Base-by-base conservation (phyloP, 1,140 invertebrate genomes). In the Paramacrobiotus metropolitanus region DNA sequence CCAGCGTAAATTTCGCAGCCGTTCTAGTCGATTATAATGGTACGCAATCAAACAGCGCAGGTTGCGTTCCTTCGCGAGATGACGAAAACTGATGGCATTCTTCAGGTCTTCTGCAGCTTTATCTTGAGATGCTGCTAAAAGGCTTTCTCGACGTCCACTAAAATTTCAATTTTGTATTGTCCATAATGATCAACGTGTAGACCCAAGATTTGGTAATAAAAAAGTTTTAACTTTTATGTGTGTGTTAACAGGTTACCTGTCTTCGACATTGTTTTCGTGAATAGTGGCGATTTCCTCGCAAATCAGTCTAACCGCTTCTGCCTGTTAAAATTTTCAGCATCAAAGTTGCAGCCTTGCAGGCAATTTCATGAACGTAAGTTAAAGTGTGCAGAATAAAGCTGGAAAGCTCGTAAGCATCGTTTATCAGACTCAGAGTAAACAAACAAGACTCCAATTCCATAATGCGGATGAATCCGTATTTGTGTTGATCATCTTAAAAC, bases 41-140 rank as follows among this genome's bases (percentile, higher is more conserved):
- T 95, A 94, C 0, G 88, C 82, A 15, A 94, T 69, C 1, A 94
- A 72, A 70, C 89, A 94, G 55, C 91, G 77, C 70, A 90, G 86
- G 68, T 94, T 92, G 59, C 90, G 78, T 71, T 87, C 82, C 31
- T 94, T 69, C 2, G 84, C 85, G 40, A 81, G 79, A 72, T 93
- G 87, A 21, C 89, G 76, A 30, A 89, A 78, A 70, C 83, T 81
- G 3, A 93, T 55, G 48, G 15, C 24, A 24, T 55, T 15, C 4
- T 20, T 15, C 4, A 55, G 15, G 4, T 55, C 28, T 24, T 20
- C 48, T 15, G 48, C 15, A 28, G 48, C 28, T 24, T 15, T 28
- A 15, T 24, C 15, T 24, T 55, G 15, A 55, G 9, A 40, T 9
- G 34, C 34, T n/a, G n/a, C n/a, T n/a, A n/a, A n/a, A n/a, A n/a